These are phyloP conservation scores for Leucopternis melanops DNA, from an alignment of 2,113 vertebrate species.

Conservation along the genomic window DNA sequence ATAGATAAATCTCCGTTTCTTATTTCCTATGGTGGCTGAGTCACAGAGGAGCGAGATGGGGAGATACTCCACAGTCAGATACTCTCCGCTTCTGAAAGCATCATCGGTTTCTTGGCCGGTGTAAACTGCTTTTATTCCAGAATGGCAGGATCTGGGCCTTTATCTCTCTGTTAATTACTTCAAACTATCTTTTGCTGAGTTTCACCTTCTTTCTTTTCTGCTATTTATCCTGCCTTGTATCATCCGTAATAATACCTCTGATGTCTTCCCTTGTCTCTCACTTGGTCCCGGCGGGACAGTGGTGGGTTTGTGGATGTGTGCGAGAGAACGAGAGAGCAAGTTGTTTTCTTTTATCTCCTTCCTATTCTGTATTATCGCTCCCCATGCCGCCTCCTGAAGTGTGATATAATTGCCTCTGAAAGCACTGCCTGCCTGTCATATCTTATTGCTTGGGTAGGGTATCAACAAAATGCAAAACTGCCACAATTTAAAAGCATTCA, in stretches of 20 bases:
- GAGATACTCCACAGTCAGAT: not conserved
- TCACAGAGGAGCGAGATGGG: not conserved
- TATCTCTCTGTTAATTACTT: not conserved
- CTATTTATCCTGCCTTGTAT: not conserved
- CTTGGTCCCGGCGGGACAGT: not conserved
- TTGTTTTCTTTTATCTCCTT: conserved; percentile 44
- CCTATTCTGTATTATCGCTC: not conserved
- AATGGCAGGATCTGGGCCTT: not conserved
- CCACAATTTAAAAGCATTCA: conserved; percentile 29
- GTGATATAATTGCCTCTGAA: conserved; percentile 44
- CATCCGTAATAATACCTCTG: not conserved
- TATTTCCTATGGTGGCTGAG: not conserved
- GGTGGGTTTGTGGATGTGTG: not conserved
- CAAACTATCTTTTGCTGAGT: not conserved
- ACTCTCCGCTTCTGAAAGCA: not conserved
- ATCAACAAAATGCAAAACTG: conserved; percentile 25
- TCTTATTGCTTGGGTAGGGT: not conserved
- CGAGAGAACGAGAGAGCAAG: not conserved
- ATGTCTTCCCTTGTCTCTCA: not conserved
- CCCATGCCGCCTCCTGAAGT: conserved; percentile 11
- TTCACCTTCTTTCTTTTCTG: not conserved
- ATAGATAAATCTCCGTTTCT: not conserved
- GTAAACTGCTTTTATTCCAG: not conserved
- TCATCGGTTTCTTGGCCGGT: fast-evolving
- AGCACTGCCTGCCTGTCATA: conserved; percentile 33